Percentiles rank a stretch among this genome's conserved stretches.
These are phyloP conservation scores for Eupithecia pulchellata DNA, from an alignment of 2,888 invertebrate genomes.

Conservation along the genomic window DNA sequence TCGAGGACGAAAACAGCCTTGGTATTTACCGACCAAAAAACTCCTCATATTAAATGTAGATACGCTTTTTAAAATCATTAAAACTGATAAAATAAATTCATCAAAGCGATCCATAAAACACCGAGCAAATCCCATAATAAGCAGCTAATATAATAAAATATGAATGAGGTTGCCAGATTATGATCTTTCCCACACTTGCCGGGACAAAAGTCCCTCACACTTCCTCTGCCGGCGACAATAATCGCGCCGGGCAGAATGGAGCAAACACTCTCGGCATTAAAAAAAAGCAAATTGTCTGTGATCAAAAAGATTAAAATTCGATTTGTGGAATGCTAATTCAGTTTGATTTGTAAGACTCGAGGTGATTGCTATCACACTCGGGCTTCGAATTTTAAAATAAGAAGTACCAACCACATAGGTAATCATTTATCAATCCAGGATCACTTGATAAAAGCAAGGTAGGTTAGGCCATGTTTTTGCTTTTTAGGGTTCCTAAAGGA, in stretches of 20 bases:
- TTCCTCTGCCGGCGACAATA: conserved; percentile 64
- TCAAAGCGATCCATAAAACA: conserved; percentile 7
- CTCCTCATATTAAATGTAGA: not conserved
- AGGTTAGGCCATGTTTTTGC: no score
- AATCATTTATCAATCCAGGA: not conserved
- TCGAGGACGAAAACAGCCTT: no score
- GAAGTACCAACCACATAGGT: not conserved
- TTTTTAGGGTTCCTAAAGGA: no score
- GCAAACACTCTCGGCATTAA: conserved; percentile 15
- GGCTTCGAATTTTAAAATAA: not conserved
- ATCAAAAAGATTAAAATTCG: not conserved
- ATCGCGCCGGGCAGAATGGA: conserved; percentile 62
- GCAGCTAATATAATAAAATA: conserved; percentile 56
- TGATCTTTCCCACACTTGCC: conserved; percentile 65
- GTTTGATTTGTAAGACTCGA: conserved; percentile 5
- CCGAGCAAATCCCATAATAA: conserved; percentile 43
- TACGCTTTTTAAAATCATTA: not conserved
- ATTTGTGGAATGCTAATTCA: conserved; percentile 11
- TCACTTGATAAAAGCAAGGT: not conserved
- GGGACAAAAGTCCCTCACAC: conserved; percentile 55
- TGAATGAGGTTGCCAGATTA: conserved; percentile 59
- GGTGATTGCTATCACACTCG: conserved; percentile 9
- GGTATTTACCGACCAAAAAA: not conserved
- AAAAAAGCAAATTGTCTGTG: conserved; percentile 22
- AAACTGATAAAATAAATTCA: not conserved